Percentiles rank a stretch among this genome's conserved stretches.
These are phyloP conservation scores for Callyntrura sp. DNA, from an alignment of 2,888 invertebrate genomes.

Conservation along the genomic window DNA sequence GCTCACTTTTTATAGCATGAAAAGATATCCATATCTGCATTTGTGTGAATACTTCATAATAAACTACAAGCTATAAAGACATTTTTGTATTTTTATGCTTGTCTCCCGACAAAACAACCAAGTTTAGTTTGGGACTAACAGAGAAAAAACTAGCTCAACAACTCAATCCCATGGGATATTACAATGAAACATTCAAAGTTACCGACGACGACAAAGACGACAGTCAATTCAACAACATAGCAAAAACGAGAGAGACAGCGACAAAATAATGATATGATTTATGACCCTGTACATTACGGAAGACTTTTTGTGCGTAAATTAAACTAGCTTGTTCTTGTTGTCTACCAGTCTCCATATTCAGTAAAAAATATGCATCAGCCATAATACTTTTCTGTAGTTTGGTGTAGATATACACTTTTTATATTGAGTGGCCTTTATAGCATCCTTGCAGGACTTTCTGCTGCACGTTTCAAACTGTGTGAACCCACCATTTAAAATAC, in stretches of 20 bases:
- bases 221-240: constrained; percentile 57
- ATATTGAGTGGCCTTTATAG: no score
- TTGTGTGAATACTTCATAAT: background rate
- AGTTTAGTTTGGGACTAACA: constrained; percentile 18
- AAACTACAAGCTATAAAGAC: constrained; percentile 4
- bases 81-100: constrained; percentile 17
- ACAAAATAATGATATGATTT: constrained; percentile 78
- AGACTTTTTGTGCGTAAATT: constrained; percentile 54
- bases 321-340: background rate
- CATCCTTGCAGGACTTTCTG: no score
- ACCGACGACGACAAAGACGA: constrained; percentile 76
- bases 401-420: no score
- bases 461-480: no score
- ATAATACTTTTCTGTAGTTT: no score
- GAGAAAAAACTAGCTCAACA: constrained; percentile 69
- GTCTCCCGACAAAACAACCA: constrained; percentile 43
- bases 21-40: background rate
- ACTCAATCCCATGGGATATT: constrained; percentile 77
- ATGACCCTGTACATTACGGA: constrained; percentile 73
- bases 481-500: no score
- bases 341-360: no score
- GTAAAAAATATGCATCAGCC: no score
- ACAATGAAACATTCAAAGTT: constrained; percentile 72
- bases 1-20: background rate
- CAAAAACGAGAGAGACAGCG: constrained; percentile 70